Evolutionary conservation across 2,797 vertebrate species (phyloP).

Genomic region (Brotula barbata): DNA sequence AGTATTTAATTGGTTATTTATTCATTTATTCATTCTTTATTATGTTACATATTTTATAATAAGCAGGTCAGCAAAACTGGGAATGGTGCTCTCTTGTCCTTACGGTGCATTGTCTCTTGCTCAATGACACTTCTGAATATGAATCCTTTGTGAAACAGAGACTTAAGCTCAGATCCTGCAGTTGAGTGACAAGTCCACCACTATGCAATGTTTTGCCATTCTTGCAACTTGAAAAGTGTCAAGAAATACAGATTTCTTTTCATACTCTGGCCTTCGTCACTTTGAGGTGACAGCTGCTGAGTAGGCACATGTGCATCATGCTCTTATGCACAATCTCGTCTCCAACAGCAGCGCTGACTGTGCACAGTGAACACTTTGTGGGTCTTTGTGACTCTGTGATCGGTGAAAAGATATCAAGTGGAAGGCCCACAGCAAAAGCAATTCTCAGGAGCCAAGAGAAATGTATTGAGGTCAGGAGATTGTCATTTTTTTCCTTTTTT

Average conservation of each 20-base stretch:
- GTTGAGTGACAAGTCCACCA: slow-evolving; percentile 32
- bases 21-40: no score
- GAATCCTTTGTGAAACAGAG: slow-evolving; percentile 21
- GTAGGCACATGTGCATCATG: slow-evolving; percentile 61
- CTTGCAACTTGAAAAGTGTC: slow-evolving; percentile 63
- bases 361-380: slow-evolving; percentile 55
- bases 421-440: slow-evolving; percentile 66
- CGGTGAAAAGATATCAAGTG: slow-evolving; percentile 69
- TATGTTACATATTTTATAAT: no score
- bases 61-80: no score
- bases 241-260: slow-evolving; percentile 51
- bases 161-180: slow-evolving; percentile 1
- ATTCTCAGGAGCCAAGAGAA: slow-evolving; percentile 61
- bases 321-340: slow-evolving; percentile 60
- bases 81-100: slow-evolving; percentile 1
- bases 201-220: slow-evolving; percentile 51
- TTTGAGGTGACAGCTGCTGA: slow-evolving; percentile 72
- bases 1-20: no score
- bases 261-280: slow-evolving; percentile 50
- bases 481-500: slow-evolving; percentile 49
- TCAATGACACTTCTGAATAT: slow-evolving; percentile 40
- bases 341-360: slow-evolving; percentile 66
- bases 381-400: slow-evolving; percentile 64
- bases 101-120: slow-evolving; percentile 26
- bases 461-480: slow-evolving; percentile 73